A percentile compares a stretch with the other conserved stretches of the same genome.
These are phyloP conservation scores for Meles meles DNA, from an alignment of 2,113 vertebrate species.

Conservation along the genomic window DNA sequence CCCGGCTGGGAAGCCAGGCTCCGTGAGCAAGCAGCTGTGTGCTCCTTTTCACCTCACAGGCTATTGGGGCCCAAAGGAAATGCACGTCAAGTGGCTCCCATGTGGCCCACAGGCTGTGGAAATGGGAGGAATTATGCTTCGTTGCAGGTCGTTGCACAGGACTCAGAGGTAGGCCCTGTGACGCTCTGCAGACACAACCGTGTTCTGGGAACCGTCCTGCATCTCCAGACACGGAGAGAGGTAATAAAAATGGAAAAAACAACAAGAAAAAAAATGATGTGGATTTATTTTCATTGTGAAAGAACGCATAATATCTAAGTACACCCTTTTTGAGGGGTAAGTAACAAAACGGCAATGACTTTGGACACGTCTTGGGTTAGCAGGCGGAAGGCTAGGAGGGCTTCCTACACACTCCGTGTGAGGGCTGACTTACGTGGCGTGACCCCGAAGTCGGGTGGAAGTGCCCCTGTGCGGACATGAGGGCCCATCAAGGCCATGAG, in stretches of 20 bases:
- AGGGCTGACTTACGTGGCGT: neutral
- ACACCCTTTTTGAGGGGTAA: neutral
- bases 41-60: neutral
- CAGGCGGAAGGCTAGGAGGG: neutral
- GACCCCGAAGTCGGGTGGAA: neutral
- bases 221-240: neutral
- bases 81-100: rapidly evolving
- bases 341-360: neutral
- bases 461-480: neutral
- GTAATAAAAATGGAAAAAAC: neutral
- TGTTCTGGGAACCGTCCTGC: neutral
- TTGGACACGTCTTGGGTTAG: neutral
- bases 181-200: neutral
- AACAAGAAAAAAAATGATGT: neutral
- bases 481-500: neutral
- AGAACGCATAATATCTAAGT: no score
- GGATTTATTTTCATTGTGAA: neutral
- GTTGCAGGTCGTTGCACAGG: neutral
- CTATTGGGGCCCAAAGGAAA: neutral
- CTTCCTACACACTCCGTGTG: rapidly evolving
- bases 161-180: neutral
- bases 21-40: neutral
- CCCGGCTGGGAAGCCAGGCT: neutral
- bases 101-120: rapidly evolving
- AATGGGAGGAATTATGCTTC: no score